Percentiles rank a stretch among this genome's conserved stretches.
Evolutionary conservation across 1,140 invertebrate genomes (phyloP).

Genomic region (Drosophila orena): DNA sequence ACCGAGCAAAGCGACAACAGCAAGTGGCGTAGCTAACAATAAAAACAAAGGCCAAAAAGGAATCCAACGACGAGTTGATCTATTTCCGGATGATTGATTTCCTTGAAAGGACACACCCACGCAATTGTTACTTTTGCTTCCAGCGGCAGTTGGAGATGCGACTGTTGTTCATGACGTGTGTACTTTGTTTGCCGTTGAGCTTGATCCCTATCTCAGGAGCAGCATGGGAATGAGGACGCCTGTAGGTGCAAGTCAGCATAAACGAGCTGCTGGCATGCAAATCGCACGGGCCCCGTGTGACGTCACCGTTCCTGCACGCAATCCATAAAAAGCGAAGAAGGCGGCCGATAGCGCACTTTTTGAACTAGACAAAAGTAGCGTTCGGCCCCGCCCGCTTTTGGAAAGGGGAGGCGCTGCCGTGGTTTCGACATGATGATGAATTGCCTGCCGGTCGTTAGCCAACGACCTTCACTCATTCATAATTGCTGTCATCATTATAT

Average conservation of each 20-base stretch:
- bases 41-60: slow-evolving; percentile 64
- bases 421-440: slow-evolving; percentile 68
- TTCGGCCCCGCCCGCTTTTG: slow-evolving; percentile 8
- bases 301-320: slow-evolving; percentile 67
- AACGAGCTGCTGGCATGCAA: slow-evolving; percentile 75
- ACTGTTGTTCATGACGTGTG: slow-evolving; percentile 60
- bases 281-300: slow-evolving; percentile 47
- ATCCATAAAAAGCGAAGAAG: slow-evolving; percentile 28
- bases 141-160: slow-evolving; percentile 31
- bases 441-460: slow-evolving; percentile 66
- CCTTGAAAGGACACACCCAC: slow-evolving; percentile 45
- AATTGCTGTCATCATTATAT: slow-evolving; percentile 82
- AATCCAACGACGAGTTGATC: slow-evolving; percentile 61
- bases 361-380: slow-evolving; percentile 44
- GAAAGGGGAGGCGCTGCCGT: slow-evolving; percentile 9
- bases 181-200: slow-evolving; percentile 49
- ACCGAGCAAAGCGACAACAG: slow-evolving; percentile 4
- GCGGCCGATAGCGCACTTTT: slow-evolving; percentile 33
- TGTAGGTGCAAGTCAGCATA: slow-evolving; percentile 71
- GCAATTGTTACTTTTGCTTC: slow-evolving; percentile 46
- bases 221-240: neutral
- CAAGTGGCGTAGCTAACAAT: slow-evolving; percentile 31
- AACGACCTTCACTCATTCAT: slow-evolving; percentile 77
- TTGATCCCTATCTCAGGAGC: slow-evolving; percentile 28
- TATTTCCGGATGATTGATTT: slow-evolving; percentile 82